phyloP scores from a whole-genome alignment of 1,140 invertebrate genomes.

The Neodiprion lecontei region DNA sequence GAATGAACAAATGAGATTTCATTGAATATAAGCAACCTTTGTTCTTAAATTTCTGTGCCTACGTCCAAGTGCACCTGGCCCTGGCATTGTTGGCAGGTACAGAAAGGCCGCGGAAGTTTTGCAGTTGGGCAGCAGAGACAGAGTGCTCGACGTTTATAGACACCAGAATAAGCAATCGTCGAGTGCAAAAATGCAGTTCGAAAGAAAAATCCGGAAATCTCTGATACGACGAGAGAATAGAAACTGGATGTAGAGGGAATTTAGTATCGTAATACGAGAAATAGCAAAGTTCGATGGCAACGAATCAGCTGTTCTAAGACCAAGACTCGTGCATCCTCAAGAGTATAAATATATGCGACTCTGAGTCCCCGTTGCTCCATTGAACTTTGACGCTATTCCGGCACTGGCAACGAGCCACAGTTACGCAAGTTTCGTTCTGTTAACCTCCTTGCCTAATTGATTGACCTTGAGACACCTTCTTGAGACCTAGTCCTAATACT shows the following conservation, averaged over 20 bases:
- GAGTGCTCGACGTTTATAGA: no score
- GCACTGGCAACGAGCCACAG: conserved; percentile 47
- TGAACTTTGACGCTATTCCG: conserved; percentile 55
- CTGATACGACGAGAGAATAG: neutral
- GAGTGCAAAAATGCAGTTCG: neutral
- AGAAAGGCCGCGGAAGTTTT: neutral
- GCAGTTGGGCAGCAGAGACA: no score
- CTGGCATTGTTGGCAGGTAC: conserved; percentile 6
- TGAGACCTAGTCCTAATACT: conserved; percentile 10
- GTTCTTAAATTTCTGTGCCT: neutral
- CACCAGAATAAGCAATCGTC: no score
- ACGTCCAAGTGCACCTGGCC: neutral
- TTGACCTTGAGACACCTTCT: conserved; percentile 53
- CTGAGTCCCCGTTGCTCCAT: conserved; percentile 53
- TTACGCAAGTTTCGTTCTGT: conserved; percentile 53
- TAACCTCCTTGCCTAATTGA: conserved; percentile 52
- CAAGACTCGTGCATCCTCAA: neutral
- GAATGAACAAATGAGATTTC: no score
- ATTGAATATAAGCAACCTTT: neutral
- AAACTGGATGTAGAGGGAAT: neutral
- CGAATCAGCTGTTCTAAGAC: neutral
- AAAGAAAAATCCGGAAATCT: neutral
- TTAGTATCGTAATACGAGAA: neutral
- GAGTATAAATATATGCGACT: conserved; percentile 43
- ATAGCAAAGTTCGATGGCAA: neutral